These are phyloP conservation scores for Neolamprologus variostigma DNA, from an alignment of 2,113 vertebrate genomes.

Conservation along the genomic window DNA sequence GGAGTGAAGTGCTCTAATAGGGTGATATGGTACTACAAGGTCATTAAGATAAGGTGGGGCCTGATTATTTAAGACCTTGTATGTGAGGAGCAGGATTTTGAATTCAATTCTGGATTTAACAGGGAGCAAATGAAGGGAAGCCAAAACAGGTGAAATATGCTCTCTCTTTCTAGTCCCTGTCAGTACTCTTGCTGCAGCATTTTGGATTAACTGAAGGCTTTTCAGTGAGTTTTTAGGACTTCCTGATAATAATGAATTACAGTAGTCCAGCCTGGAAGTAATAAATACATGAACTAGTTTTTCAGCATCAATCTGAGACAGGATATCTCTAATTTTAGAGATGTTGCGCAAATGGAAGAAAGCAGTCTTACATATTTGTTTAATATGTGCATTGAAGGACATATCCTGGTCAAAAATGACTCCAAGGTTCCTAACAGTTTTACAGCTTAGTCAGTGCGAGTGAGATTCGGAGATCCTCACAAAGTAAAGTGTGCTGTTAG, in stretches of 20 bases:
- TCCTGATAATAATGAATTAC: background rate
- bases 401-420: background rate
- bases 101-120: background rate
- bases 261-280: background rate
- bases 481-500: background rate
- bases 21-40: too few species aligned
- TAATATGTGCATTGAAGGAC: background rate
- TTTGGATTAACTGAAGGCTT: background rate
- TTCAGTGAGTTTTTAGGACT: accelerated
- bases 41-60: too few species aligned
- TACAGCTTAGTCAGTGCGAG: background rate
- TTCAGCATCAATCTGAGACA: accelerated
- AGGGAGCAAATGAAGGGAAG: accelerated
- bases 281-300: background rate
- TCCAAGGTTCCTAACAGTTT: background rate
- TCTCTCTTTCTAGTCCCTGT: background rate
- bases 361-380: background rate
- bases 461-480: background rate
- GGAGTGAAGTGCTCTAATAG: too few species aligned
- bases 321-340: background rate
- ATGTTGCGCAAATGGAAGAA: background rate
- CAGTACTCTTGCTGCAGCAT: background rate
- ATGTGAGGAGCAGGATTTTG: background rate
- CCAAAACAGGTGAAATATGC: background rate
- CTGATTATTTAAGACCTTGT: background rate